Base-by-base conservation (phyloP, 92 coral and sea anemone genomes). In the Epizoanthus scotinus region DNA sequence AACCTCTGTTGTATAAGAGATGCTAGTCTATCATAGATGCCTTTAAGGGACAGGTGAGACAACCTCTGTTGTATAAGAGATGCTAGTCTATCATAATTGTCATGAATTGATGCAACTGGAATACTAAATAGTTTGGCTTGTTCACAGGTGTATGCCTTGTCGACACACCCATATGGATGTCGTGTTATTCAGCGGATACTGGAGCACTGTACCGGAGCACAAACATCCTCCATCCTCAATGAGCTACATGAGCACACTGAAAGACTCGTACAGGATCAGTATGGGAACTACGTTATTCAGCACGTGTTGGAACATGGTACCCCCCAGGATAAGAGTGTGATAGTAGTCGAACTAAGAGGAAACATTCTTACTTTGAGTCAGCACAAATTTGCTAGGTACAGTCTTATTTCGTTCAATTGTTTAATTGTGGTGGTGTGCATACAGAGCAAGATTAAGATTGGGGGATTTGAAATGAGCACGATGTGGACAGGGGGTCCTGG, bases 101-200 rank as follows among this genome's bases (percentile, higher is more conserved):
- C 9, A 7, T 50, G 42, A 13, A 2, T 25, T 17, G 5, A 0
- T 5, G 17, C 18, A 42, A 29, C 9, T 22, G 47, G 24, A 44
- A 40, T 7, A 12, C 8, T 14, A 22, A 24, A 12, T 17, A n/a
- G 13, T 24, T 71, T 12, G 0, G 5, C 47, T 28, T 34, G 50
- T 66, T 42, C 60, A 1, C 77, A 94, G 98, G 98, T 96, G 8
- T 91, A 89, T 68, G 94, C 99, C 3, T 67, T 96, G 42, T 96
- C 99, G 36, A 96, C 99, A 17, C 99, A 96, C 68, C 99, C 99
- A 2, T 96, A 96, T 70, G 99, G 99, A 26, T 96, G 99, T 34
- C 92, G 99, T 25, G 99, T 96, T 53, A 96, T 96, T 49, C 99
- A 96, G 72, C 93, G 99, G 5, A 96, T 96, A 61, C 90, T 96